Percentiles rank a stretch among this genome's conserved stretches.
Conservation (phyloP, 2,113 vertebrate genomes). For the Peromyscus leucopus region DNA sequence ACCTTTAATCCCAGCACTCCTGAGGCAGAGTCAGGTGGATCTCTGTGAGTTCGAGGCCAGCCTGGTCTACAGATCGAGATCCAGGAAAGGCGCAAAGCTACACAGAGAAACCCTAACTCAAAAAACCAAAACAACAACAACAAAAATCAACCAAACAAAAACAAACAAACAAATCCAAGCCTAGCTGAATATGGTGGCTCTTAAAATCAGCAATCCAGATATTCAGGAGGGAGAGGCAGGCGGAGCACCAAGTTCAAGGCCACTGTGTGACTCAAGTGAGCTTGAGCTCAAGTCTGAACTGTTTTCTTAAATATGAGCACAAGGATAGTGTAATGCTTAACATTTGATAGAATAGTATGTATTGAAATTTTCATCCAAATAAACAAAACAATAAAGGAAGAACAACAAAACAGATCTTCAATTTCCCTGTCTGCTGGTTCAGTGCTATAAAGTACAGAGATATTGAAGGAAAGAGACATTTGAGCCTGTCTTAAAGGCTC, state of each 20-base stretch:
- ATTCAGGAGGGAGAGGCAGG: background rate
- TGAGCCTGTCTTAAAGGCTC: background rate
- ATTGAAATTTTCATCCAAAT: background rate
- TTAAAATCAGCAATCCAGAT: background rate
- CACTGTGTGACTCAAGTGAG: background rate
- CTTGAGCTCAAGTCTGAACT: background rate
- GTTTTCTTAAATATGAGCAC: background rate
- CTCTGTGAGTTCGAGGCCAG: background rate
- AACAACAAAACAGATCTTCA: no score
- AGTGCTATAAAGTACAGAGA: background rate
- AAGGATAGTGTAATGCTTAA: background rate
- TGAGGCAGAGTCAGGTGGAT: background rate
- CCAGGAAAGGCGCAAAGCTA: background rate
- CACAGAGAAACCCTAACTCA: background rate
- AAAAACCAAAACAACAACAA: no score
- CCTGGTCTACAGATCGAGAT: background rate
- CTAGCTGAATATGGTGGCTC: background rate
- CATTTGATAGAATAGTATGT: background rate
- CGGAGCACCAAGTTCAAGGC: background rate
- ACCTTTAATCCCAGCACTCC: background rate
- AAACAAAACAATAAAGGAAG: background rate
- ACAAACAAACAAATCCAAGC: background rate
- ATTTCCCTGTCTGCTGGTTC: background rate
- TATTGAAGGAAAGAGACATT: conserved; percentile 36
- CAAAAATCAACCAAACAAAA: no score